phyloP scores from a whole-genome alignment of 2,113 vertebrate species.

The Myiopsitta monachus region DNA sequence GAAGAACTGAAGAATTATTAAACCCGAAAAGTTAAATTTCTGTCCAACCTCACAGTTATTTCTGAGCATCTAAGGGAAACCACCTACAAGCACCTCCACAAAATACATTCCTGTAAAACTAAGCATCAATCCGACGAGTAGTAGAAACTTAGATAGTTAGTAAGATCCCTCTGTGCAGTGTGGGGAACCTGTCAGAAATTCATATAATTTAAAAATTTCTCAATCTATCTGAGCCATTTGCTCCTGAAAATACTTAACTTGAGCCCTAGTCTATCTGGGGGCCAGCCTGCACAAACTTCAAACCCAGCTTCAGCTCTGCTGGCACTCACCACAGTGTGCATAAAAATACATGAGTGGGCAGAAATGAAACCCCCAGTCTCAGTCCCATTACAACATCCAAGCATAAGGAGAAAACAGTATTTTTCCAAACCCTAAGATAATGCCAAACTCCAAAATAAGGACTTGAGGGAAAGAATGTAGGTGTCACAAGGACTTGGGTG shows the following conservation, averaged over 20 bases:
- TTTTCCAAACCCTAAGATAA: neutral
- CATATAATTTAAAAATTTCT: neutral
- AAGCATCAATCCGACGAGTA: neutral
- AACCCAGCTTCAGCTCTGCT: neutral
- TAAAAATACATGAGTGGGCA: fast-evolving
- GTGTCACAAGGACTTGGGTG: neutral
- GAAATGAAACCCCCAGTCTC: neutral
- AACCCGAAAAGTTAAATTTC: neutral
- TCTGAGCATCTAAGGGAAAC: neutral
- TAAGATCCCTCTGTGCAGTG: too few relatives aligned
- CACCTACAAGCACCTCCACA: neutral
- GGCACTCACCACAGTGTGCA: neutral
- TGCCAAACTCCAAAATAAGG: neutral
- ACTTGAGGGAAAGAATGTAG: neutral
- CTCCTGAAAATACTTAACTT: neutral
- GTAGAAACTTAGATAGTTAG: neutral
- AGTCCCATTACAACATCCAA: fast-evolving
- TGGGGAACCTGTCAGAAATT: neutral
- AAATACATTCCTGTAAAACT: neutral
- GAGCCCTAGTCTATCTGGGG: neutral
- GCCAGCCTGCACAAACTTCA: neutral
- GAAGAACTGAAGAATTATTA: slow-evolving; percentile 14
- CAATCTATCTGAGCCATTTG: neutral
- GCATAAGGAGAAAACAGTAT: neutral
- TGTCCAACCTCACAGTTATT: neutral